A percentile compares a stretch with the other conserved stretches of the same genome.
phyloP scores from a whole-genome alignment of 2,888 invertebrate genomes.

The Magallana nippona region DNA sequence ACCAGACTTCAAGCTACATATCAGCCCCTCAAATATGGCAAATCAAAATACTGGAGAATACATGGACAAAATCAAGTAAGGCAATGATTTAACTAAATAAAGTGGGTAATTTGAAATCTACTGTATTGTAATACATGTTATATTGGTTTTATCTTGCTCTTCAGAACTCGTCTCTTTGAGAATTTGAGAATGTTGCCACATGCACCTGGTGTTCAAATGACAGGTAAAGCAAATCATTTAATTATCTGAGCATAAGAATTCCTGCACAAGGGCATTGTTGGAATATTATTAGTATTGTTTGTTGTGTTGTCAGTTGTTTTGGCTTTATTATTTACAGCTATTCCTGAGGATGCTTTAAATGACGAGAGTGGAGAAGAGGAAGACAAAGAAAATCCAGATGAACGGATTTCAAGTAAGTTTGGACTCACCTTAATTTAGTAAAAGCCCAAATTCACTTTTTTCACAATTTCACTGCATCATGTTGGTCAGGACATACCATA shows the following conservation, averaged over 20 bases:
- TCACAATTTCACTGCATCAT: no score
- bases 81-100: conserved; percentile 25
- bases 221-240: no score
- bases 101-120: not conserved
- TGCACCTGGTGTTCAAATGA: conserved; percentile 96
- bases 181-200: conserved; percentile 98
- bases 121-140: not conserved
- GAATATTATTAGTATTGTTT: not conserved
- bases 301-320: not conserved
- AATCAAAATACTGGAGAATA: conserved; percentile 99
- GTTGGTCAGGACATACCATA: no score
- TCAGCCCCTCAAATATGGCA: conserved; percentile 99
- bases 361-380: conserved; percentile 82
- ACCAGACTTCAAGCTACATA: conserved; percentile 99
- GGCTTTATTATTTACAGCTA: conserved; percentile 64
- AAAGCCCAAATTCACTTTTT: no score
- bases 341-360: conserved; percentile 79
- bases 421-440: not conserved
- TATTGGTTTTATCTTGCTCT: conserved; percentile 51
- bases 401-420: conserved; percentile 83
- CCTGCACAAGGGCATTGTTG: no score
- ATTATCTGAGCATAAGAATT: not conserved
- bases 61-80: conserved; percentile 95
- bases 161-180: conserved; percentile 91
- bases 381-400: no score